A percentile compares a stretch with the other conserved stretches of the same genome.
phyloP scores from a whole-genome alignment of 23 tunicate genomes.

The Trididemnum clinides region DNA sequence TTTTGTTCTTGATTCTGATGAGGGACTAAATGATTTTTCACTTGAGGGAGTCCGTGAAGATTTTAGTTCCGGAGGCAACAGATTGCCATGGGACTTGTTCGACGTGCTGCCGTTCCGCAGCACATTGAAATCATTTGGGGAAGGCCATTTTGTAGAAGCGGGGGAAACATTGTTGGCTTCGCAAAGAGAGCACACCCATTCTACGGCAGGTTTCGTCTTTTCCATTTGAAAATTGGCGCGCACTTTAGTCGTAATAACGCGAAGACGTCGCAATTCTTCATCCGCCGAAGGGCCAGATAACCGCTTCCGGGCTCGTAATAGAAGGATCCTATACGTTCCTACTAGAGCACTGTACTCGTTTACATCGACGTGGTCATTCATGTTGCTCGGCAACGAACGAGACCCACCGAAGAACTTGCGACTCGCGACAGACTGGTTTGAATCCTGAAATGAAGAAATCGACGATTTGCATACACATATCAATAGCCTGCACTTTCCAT shows the following conservation, averaged over 20 bases:
- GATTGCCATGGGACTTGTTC: too few relatives aligned
- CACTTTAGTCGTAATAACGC: background rate
- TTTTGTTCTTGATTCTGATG: too few relatives aligned
- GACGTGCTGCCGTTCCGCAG: too few relatives aligned
- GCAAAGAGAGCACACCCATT: slow-evolving; percentile 38
- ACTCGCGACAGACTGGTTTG: background rate
- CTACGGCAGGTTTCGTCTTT: background rate
- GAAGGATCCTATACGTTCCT: slow-evolving; percentile 79
- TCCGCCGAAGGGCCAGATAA: slow-evolving; percentile 40
- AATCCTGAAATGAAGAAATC: background rate
- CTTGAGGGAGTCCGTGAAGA: too few relatives aligned
- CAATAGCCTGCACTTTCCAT: too few relatives aligned
- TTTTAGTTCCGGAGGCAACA: too few relatives aligned
- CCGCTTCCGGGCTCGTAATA: slow-evolving; percentile 57
- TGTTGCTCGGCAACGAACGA: slow-evolving; percentile 23
- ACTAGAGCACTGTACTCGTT: slow-evolving; percentile 68
- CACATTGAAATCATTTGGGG: too few relatives aligned
- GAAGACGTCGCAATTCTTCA: slow-evolving; percentile 54
- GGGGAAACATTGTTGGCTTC: too few relatives aligned
- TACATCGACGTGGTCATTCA: slow-evolving; percentile 8
- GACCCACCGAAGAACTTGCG: background rate
- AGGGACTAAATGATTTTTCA: too few relatives aligned
- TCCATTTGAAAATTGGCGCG: background rate
- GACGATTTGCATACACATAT: background rate
- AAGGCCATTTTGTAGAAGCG: too few relatives aligned